These are phyloP conservation scores for Liopterus haemorrhoidalis DNA, from an alignment of 2,888 invertebrate genomes.

Conservation along the genomic window DNA sequence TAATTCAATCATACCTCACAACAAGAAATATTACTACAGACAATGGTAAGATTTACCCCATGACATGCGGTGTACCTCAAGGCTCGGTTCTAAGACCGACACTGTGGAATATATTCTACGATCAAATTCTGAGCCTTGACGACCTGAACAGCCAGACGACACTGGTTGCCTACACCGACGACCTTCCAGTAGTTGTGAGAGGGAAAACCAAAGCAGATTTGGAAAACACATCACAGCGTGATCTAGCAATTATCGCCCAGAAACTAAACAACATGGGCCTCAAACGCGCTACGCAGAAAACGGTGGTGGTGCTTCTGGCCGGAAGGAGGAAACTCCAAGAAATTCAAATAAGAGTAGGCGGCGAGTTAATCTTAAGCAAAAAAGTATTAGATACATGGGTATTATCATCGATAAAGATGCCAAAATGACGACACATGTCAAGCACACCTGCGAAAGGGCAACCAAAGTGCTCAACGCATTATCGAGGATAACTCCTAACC, in stretches of 20 bases:
- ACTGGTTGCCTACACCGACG: conserved; percentile 30
- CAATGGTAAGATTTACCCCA: too few species aligned
- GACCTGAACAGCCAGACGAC: conserved; percentile 23
- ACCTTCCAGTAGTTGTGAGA: conserved; percentile 1
- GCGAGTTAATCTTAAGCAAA: neutral
- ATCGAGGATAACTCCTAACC: neutral
- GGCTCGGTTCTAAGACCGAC: too few species aligned
- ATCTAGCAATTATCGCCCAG: neutral
- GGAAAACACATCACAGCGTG: neutral
- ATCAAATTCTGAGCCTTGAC: too few species aligned
- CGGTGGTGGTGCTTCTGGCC: neutral
- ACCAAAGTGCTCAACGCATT: neutral
- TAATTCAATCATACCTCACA: conserved; percentile 17
- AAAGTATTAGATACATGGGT: neutral
- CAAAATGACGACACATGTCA: too few species aligned
- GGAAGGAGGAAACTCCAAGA: neutral
- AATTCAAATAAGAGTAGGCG: neutral
- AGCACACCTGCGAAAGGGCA: neutral
- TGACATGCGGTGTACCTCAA: too few species aligned
- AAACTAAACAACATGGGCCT: neutral
- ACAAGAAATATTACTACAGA: conserved; percentile 5
- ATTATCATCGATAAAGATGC: neutral
- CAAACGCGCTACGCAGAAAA: neutral
- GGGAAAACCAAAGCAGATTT: neutral
- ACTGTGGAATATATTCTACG: too few species aligned